Evolutionary conservation across 1,140 invertebrate genomes (phyloP).

Genomic region (Helicoverpa zea): DNA sequence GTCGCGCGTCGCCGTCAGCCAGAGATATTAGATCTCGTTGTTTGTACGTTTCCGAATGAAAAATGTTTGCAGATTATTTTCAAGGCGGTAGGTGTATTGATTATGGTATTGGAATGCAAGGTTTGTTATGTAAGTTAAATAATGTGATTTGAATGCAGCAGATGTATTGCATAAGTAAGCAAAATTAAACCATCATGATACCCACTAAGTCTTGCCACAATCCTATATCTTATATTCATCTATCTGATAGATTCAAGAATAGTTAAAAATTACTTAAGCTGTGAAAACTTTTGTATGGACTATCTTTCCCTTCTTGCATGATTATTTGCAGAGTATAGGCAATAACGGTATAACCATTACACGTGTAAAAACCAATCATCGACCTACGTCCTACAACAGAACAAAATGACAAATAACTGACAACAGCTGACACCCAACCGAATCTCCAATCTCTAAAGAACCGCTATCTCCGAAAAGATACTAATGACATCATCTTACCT

Average conservation of each 20-base stretch:
- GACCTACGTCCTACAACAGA: background rate
- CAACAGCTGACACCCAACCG: conserved; percentile 28
- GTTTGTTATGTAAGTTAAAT: background rate
- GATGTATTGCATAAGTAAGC: background rate
- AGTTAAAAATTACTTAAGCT: too few relatives aligned
- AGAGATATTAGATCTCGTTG: conserved; percentile 43
- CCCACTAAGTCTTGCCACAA: too few relatives aligned
- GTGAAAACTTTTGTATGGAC: too few relatives aligned
- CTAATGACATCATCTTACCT: conserved; percentile 28
- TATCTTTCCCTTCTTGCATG: too few relatives aligned
- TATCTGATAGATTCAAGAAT: too few relatives aligned
- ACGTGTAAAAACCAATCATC: background rate
- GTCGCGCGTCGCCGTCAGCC: conserved; percentile 40
- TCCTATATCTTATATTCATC: too few relatives aligned
- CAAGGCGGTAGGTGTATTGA: conserved; percentile 1
- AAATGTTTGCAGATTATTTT: conserved; percentile 46
- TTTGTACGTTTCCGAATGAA: conserved; percentile 44
- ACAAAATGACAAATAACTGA: conserved; percentile 27
- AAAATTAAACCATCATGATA: too few relatives aligned
- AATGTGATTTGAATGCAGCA: background rate
- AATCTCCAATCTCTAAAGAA: conserved; percentile 18
- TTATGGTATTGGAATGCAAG: background rate
- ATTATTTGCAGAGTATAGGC: background rate
- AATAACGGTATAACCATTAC: background rate
- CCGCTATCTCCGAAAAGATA: conserved; percentile 15